These are phyloP conservation scores for Macrobrachium nipponense DNA, from an alignment of 1,140 invertebrate genomes.

Conservation along the genomic window DNA sequence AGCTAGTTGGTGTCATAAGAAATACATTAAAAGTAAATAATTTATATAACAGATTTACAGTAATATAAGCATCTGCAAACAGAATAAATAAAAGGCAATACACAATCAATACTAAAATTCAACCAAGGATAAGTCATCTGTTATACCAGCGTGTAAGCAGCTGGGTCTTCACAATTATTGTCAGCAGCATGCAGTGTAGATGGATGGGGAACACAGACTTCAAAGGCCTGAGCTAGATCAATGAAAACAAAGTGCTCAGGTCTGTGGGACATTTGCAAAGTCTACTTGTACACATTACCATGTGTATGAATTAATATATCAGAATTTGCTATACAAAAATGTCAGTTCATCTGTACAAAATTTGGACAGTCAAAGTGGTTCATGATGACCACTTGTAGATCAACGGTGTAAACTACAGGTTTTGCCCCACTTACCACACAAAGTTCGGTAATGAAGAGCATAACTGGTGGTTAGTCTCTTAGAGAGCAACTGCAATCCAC, in stretches of 20 bases:
- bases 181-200: constrained; percentile 30
- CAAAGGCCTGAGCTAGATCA: too few relatives aligned
- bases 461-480: background rate
- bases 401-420: constrained; percentile 20
- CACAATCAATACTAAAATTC: too few relatives aligned
- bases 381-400: constrained; percentile 26
- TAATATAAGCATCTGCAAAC: background rate
- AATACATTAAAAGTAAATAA: too few relatives aligned
- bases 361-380: constrained; percentile 54
- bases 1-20: too few relatives aligned
- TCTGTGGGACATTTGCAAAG: background rate
- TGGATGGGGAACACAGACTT: background rate
- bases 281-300: constrained; percentile 18
- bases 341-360: constrained; percentile 53
- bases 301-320: constrained; percentile 13
- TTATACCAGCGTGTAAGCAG: background rate
- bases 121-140: too few relatives aligned
- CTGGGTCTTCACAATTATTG: constrained; percentile 40
- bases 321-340: constrained; percentile 52
- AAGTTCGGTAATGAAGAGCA: constrained; percentile 10
- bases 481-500: too few relatives aligned
- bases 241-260: too few relatives aligned
- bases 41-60: too few relatives aligned
- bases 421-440: constrained; percentile 24
- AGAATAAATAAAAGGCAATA: background rate